Evolutionary conservation across 2,113 vertebrate genomes (phyloP).

Genomic region (Beaufortia kweichowensis): DNA sequence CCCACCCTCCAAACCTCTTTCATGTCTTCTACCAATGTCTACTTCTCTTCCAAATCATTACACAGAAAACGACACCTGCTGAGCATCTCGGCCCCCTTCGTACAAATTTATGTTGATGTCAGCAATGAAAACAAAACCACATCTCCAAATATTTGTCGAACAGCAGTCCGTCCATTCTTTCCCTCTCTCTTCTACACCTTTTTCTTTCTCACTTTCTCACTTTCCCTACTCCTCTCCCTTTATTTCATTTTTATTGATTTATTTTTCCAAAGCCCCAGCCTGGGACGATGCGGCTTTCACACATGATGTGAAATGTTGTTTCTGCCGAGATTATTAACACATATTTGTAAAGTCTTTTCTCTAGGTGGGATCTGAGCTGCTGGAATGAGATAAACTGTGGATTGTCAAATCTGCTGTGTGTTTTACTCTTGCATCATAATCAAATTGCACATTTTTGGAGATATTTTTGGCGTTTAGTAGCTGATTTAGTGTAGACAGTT

Average conservation of each 20-base stretch:
- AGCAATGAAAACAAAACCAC: constrained; percentile 79
- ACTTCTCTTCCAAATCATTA: constrained; percentile 42
- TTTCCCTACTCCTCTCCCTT: constrained; percentile 27
- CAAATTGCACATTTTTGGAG: too few relatives aligned
- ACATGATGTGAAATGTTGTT: constrained; percentile 69
- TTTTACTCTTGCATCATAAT: neutral
- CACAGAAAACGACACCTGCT: constrained; percentile 70
- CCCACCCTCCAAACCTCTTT: constrained; percentile 5
- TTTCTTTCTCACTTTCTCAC: constrained; percentile 20
- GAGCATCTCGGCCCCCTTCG: constrained; percentile 69
- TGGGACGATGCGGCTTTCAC: constrained; percentile 66
- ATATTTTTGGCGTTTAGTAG: too few relatives aligned
- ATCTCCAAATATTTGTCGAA: constrained; percentile 78
- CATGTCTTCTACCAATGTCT: constrained; percentile 11
- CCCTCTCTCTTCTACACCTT: constrained; percentile 27
- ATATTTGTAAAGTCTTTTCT: constrained; percentile 45
- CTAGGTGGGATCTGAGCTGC: constrained; percentile 4
- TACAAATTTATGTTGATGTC: constrained; percentile 82
- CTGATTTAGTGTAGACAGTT: too few relatives aligned
- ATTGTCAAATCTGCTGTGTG: neutral
- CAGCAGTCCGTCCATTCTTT: constrained; percentile 72
- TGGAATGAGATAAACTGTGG: neutral
- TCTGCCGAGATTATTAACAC: constrained; percentile 65
- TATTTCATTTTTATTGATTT: constrained; percentile 55
- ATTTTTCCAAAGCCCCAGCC: constrained; percentile 61